These are phyloP conservation scores for Protaetia brevitarsis DNA, from an alignment of 1,140 invertebrate species.

Conservation along the genomic window DNA sequence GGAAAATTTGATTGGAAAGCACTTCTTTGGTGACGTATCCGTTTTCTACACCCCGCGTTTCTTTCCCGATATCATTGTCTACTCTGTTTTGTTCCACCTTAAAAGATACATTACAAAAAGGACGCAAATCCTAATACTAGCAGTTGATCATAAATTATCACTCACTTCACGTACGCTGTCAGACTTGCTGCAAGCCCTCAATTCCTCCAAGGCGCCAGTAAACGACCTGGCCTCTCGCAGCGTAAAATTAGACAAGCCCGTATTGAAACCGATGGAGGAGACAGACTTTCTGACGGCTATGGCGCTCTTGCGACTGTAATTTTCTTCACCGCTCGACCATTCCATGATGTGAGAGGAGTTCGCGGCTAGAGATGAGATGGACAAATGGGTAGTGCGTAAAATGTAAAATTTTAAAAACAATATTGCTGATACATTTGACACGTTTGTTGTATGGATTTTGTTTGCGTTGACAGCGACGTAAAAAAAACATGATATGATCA, in stretches of 20 bases:
- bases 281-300: conserved; percentile 25
- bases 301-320: background rate
- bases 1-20: conserved; percentile 30
- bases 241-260: conserved; percentile 23
- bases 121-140: no score
- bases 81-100: background rate
- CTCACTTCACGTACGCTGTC: background rate
- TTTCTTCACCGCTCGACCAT: background rate
- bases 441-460: no score
- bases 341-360: background rate
- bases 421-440: background rate
- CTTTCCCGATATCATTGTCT: background rate
- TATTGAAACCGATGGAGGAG: conserved; percentile 31
- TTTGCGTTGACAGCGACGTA: no score
- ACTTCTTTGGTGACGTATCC: conserved; percentile 32
- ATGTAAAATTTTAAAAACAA: background rate
- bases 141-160: no score
- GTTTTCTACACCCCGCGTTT: conserved; percentile 17
- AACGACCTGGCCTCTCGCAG: conserved; percentile 52
- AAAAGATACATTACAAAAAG: no score
- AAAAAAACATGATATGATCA: no score
- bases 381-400: background rate
- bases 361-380: background rate
- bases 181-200: conserved; percentile 24
- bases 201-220: conserved; percentile 50